Evolutionary conservation across 2,113 vertebrate species (phyloP), one percentile per base, ranked within the genome.

Genomic region (Rhodinocichla rosea): DNA sequence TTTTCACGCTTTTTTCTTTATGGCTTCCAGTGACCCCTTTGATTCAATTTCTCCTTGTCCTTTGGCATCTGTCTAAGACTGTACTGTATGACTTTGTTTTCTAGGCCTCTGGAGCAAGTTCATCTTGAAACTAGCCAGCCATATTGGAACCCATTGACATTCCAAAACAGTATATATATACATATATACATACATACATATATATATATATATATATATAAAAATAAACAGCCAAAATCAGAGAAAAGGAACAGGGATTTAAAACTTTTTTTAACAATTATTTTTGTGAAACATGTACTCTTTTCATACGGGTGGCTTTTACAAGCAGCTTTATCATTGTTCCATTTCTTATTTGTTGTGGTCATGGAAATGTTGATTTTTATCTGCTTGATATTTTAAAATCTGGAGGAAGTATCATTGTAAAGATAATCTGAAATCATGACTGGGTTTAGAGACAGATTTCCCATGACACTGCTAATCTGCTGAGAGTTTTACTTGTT

Each of bases 81-180:
- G 79, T 91, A 75, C 97, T 97, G 78, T 97, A 97, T 98, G 98
- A 97, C 98, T 98, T 98, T 98, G 93, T 99, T 98, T 99, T 98
- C 96, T 98, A 99, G 99, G 99, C 99, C 98, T 99, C 99, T 92
- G 99, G 99, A 98, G 98, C 99, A 98, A 99, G 98, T 98, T 99
- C 99, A 97, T 98, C 99, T 98, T 99, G 99, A 99, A 98, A 98
- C 97, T 98, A 98, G 98, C 98, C 98, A 98, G 97, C 98, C 98
- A 97, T 98, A 97, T 97, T 97, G 98, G 99, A 99, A 98, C 98
- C 98, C 98, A 98, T 98, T 99, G 99, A 99, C 99, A 99, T 99
- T 99, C 99, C 99, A 99, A 98, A 99, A 98, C 95, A 98, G 97
- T 97, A 97, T 98, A 97, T 98, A 96, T 96, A 97, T 94, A 97